phyloP scores from a whole-genome alignment of 2,888 invertebrate species.

The Drosophila mettleri region DNA sequence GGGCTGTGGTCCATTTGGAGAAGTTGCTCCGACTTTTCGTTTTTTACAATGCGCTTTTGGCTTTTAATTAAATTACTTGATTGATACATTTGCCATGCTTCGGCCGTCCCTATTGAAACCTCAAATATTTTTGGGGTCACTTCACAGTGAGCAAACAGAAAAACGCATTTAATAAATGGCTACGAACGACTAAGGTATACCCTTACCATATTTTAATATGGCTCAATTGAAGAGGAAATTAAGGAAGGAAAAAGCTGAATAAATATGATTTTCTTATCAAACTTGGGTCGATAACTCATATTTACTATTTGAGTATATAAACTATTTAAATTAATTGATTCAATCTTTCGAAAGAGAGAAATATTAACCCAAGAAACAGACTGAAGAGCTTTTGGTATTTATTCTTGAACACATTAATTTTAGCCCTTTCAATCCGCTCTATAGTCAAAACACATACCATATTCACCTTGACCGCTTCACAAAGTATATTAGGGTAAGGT shows the following conservation, averaged over 20 bases:
- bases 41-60: conserved; percentile 16
- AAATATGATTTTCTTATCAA: too few relatives aligned
- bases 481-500: neutral
- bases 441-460: neutral
- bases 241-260: too few relatives aligned
- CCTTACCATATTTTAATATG: neutral
- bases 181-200: neutral
- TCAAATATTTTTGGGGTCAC: conserved; percentile 28
- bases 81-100: conserved; percentile 47
- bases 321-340: too few relatives aligned
- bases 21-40: conserved; percentile 10
- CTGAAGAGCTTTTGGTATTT: neutral
- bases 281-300: too few relatives aligned
- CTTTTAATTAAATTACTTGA: conserved; percentile 68
- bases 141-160: conserved; percentile 8
- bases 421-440: neutral
- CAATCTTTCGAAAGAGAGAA: too few relatives aligned
- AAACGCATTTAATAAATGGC: neutral
- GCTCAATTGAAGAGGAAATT: too few relatives aligned
- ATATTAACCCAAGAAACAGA: neutral
- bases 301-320: too few relatives aligned
- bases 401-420: neutral
- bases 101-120: conserved; percentile 38
- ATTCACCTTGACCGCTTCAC: neutral
- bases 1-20: neutral